Evolutionary conservation across 2,113 vertebrate species (phyloP), one percentile per base, ranked within the genome.

Genomic region (Indicator maculatus): DNA sequence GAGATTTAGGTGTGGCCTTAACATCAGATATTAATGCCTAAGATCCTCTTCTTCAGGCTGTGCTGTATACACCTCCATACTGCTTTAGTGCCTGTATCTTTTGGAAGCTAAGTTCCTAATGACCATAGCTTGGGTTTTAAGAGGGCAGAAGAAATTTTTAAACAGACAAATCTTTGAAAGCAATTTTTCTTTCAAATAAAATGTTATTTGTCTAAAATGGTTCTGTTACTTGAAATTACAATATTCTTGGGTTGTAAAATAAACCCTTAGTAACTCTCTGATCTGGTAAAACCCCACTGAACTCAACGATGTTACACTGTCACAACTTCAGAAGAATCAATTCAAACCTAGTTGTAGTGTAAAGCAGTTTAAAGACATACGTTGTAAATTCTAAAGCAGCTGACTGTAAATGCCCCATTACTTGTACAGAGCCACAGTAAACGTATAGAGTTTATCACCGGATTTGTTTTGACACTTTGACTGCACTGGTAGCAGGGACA

Each of bases 371-470:
- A 70, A 67, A 89, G 58, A n/a, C 36, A 12, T 0, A 16, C 0
- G 5, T 16, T 21, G 24, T 36, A 26, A 39, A 76, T 50, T 47
- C n/a, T 30, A 72, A 53, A 56, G 38, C 16, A 7, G 38, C 31
- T 52, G 50, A 52, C 23, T 64, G 44, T 9, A 53, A 44, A 56
- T 5, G 60, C 47, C 38, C 41, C 28, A 0, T 63, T 38, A 6
- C 11, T 41, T 6, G 41, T 6, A 36, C 2, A 18, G 38, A 64
- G 65, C n/a, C 65, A 3, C 3, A 31, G 55, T 1, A 58, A 63
- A 16, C 1, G 7, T 0, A 5, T 0, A 5, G 5, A 33, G 63
- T 6, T 20, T 4, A 44, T 45, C 27, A 39, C n/a, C 70, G 2
- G 45, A 6, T 61, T 27, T 9, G 36, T 7, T 28, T 28, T 24